These are phyloP conservation scores for Ptychoptera albimana DNA, from an alignment of 2,888 invertebrate species.

Conservation along the genomic window DNA sequence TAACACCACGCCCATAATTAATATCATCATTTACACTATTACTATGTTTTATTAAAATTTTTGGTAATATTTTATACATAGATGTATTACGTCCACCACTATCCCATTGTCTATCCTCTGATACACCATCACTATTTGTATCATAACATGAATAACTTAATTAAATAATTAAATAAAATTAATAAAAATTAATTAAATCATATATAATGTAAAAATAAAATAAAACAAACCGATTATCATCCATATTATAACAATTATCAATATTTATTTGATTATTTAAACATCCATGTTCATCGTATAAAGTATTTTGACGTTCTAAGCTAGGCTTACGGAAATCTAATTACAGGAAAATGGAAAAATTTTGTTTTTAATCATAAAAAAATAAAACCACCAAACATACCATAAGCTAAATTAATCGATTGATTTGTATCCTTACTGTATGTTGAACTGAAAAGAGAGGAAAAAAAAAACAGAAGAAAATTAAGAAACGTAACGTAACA, in stretches of 20 bases:
- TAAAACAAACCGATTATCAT: background rate
- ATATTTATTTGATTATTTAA: constrained; percentile 4
- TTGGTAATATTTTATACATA: constrained; percentile 19
- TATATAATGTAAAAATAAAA: background rate
- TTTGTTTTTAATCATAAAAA: constrained; percentile 17
- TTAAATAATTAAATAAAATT: background rate
- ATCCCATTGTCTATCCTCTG: constrained; percentile 58
- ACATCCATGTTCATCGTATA: constrained; percentile 45
- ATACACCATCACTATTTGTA: constrained; percentile 34
- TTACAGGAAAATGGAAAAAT: no score
- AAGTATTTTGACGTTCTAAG: constrained; percentile 62
- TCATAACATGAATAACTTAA: constrained; percentile 7
- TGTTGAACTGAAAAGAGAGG: background rate
- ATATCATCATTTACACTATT: constrained; percentile 22
- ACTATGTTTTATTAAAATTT: constrained; percentile 18
- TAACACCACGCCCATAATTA: constrained; percentile 13
- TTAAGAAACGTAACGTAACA: no score
- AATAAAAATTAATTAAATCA: background rate
- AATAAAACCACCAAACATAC: no score
- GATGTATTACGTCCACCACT: constrained; percentile 37
- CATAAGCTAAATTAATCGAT: no score
- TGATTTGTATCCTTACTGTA: no score
- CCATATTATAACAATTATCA: background rate
- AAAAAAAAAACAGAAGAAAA: background rate
- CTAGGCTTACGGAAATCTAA: constrained; percentile 45